These are phyloP conservation scores for Notothenia rossii DNA, from an alignment of 2,113 vertebrate species.

Conservation along the genomic window DNA sequence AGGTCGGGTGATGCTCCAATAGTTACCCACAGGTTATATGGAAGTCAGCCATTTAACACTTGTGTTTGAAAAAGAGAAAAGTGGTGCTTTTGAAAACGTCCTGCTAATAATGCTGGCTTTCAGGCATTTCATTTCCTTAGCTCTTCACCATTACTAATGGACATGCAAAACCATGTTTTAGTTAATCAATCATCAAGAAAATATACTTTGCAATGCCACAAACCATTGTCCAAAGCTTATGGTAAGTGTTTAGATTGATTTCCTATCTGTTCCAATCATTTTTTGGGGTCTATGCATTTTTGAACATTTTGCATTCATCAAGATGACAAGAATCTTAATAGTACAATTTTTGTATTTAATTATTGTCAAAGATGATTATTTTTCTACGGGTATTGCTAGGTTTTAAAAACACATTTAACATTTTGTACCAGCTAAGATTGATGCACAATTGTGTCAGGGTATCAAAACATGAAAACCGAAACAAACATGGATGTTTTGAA, in stretches of 20 bases:
- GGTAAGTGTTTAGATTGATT: constrained; percentile 5
- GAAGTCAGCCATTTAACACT: not conserved
- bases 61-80: too few species aligned
- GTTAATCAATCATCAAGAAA: constrained; percentile 12
- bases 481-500: not conserved
- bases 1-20: not conserved
- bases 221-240: not conserved
- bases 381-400: not conserved
- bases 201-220: constrained; percentile 13
- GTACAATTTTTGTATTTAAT: not conserved
- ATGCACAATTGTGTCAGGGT: not conserved
- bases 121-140: not conserved
- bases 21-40: not conserved
- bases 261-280: not conserved
- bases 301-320: not conserved
- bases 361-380: not conserved
- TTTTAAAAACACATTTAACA: not conserved
- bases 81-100: constrained; percentile 7
- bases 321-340: not conserved
- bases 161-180: constrained; percentile 3
- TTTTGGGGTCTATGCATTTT: constrained; percentile 7
- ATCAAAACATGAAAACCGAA: not conserved
- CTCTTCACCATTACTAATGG: not conserved
- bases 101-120: not conserved
- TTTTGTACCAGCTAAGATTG: not conserved